Base-by-base conservation (phyloP, 2,113 vertebrate species). In the Oncorhynchus tshawytscha region DNA sequence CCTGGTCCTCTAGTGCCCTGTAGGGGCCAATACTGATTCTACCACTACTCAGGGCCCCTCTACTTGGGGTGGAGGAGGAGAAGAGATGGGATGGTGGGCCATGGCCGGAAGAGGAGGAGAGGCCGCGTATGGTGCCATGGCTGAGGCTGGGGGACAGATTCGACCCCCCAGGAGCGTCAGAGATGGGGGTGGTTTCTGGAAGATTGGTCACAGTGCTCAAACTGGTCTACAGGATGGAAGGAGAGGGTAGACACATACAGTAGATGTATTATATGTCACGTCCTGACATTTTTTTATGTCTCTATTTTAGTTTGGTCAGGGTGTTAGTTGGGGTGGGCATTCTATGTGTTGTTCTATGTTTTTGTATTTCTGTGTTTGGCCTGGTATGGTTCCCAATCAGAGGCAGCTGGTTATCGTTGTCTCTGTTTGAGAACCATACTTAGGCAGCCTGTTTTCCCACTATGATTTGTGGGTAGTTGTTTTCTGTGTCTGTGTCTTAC, bases 141-240 rank as follows among this genome's bases (percentile, higher is more conserved):
- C 45, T 77, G 45, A 77, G 71, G 57, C 70, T 27, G 59, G 72
- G 31, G 16, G 81, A 69, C 39, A 77, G 31, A 15, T 70, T 25
- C 7, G 86, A 68, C 62, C 70, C 54, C 34, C 48, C 70, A 7
- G 78, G 59, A 39, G 74, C 68, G 74, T 78, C 72, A 29, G 29
- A 67, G 57, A 22, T 60, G 62, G 76, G 54, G 67, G 54, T 66
- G 2, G 72, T 48, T 16, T 67, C 70, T 29, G 79, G 81, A 48
- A 67, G 8, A 2, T 5, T 20, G 1, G 70, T 64, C 31, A 70
- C 66, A 71, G 70, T 66, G 67, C 69, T 81, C 20, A 85, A 71
- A 69, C 81, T 77, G 25, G 73, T 89, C 89, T 92, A 64, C 7
- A 67, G 51, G n/a, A 31, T 15, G 16, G 54, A 48, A 27, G 71